Evolutionary conservation across 2,113 vertebrate genomes (phyloP).

Genomic region (Pimephales promelas): DNA sequence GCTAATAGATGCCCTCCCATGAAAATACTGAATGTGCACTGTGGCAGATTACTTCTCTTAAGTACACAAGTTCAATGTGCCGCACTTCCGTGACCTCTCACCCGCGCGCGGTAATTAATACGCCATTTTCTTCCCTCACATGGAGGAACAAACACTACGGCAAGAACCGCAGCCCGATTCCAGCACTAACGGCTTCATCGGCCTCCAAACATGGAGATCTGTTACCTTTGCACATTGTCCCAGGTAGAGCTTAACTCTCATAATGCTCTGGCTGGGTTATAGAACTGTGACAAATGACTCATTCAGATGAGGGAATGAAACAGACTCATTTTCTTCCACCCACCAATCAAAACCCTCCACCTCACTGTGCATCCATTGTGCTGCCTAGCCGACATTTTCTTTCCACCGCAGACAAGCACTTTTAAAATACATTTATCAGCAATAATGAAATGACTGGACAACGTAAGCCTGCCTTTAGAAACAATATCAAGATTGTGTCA

Average conservation of each 20-base stretch:
- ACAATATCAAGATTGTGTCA: neutral
- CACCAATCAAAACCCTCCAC: constrained; percentile 80
- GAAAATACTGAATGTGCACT: constrained; percentile 24
- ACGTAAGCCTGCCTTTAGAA: neutral
- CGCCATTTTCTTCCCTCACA: constrained; percentile 49
- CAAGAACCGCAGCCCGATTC: neutral
- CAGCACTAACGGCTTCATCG: constrained; percentile 37
- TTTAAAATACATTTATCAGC: constrained; percentile 27
- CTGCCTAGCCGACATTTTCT: constrained; percentile 71
- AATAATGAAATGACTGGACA: neutral
- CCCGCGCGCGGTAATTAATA: constrained; percentile 57
- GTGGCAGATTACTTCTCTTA: constrained; percentile 37
- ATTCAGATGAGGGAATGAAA: constrained; percentile 74
- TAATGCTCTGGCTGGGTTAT: constrained; percentile 43
- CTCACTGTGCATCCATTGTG: constrained; percentile 69
- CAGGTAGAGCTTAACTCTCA: constrained; percentile 46
- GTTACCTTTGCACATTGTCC: constrained; percentile 51
- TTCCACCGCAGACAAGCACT: constrained; percentile 63
- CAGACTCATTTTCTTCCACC: constrained; percentile 71
- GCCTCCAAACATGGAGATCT: constrained; percentile 22
- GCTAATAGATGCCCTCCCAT: neutral
- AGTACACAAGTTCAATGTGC: constrained; percentile 52
- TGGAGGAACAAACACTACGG: constrained; percentile 36
- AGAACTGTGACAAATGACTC: constrained; percentile 65
- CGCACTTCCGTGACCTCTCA: constrained; percentile 57